phyloP scores from a whole-genome alignment of 2,888 invertebrate genomes.

The Ophonus ardosiacus region DNA sequence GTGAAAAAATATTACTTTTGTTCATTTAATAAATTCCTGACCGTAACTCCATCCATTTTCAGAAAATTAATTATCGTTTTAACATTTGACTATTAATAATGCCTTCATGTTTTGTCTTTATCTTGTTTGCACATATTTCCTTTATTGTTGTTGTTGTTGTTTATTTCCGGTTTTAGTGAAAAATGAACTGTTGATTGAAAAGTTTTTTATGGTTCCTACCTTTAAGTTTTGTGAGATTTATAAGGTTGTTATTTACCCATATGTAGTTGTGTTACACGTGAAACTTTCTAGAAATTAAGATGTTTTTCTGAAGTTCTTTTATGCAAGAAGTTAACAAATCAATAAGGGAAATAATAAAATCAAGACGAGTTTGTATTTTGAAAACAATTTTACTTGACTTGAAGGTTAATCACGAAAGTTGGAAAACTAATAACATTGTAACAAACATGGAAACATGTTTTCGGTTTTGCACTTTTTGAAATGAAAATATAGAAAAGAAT shows the following conservation, averaged over 20 bases:
- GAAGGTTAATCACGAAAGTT: neutral
- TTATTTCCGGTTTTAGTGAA: constrained; percentile 12
- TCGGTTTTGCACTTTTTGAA: neutral
- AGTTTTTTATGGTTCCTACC: constrained; percentile 10
- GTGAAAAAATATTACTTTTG: constrained; percentile 11
- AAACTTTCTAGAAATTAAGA: constrained; percentile 39
- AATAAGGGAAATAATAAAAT: constrained; percentile 24
- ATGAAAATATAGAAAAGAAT: neutral
- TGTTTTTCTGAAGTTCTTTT: constrained; percentile 29
- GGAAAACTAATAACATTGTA: neutral
- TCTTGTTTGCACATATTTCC: constrained; percentile 40
- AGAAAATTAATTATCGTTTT: constrained; percentile 31
- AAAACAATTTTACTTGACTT: neutral
- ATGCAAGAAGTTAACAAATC: constrained; percentile 26
- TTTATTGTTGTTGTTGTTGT: constrained; percentile 36
- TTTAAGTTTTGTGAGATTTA: constrained; percentile 7
- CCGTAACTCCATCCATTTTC: neutral
- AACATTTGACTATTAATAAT: constrained; percentile 38
- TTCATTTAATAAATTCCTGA: constrained; percentile 23
- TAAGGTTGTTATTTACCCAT: constrained; percentile 31
- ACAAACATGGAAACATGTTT: neutral
- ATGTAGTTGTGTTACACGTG: neutral
- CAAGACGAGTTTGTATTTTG: neutral
- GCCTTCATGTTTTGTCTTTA: constrained; percentile 45
- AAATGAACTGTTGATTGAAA: constrained; percentile 42